Base-by-base conservation (phyloP, 2,888 invertebrate genomes). In the Eupithecia exiguata region DNA sequence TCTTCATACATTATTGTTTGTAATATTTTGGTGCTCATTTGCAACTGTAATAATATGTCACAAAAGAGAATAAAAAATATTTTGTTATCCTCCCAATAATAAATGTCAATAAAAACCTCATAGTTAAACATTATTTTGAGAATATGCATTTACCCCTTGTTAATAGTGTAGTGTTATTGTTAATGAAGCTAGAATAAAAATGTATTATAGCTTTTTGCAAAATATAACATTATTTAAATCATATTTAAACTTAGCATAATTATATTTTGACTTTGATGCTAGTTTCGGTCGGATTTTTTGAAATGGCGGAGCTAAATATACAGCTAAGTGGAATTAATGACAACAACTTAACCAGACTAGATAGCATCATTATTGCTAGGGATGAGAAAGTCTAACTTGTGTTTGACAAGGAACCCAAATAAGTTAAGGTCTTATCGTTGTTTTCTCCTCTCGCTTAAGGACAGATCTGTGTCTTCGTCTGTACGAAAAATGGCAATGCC, bases 121-220 rank as follows among this genome's bases (percentile, higher is more conserved):
- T 63, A 80, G 84, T 78, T 84, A 80, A 86, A 83, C 83, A 86
- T 91, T 89, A 89, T 92, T 92, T 92, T 92, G 88, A 88, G 89
- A 92, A 88, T 86, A 84, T 88, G 89, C 89, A 92, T 93, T 93
- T 92, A 92, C 89, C 88, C 84, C 85, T 85, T 91, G 89, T 91
- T 90, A 86, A 76, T 82, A 81, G 70, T 84, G 82, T 87, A 87
- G 84, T 84, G 82, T 87, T 84, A 85, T 81, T 84, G 86, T 88
- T 87, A 86, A 80, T 84, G 81, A 84, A 84, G 84, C 83, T 78
- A 83, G 80, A 73, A 74, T 80, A 78, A 76, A 38, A 76, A 80
- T 83, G 80, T 66, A 65, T 72, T 70, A 79, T 79, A 77, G 86
- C 86, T 86, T 87, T 66, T 75, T 76, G 82, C 83, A 77, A 72